phyloP scores from a whole-genome alignment of 1,140 invertebrate genomes.

The Mizuhopecten yessoensis region DNA sequence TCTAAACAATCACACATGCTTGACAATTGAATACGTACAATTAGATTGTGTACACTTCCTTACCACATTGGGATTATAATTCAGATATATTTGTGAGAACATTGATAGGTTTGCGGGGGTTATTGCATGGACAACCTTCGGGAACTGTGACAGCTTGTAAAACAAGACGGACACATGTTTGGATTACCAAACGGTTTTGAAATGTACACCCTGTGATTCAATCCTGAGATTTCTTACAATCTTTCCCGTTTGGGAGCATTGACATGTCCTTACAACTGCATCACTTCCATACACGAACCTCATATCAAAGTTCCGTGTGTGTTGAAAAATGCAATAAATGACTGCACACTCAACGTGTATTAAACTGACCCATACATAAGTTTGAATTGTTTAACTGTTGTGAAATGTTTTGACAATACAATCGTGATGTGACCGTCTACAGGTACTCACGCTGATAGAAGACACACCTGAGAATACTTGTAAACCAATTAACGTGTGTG shows the following conservation, averaged over 20 bases:
- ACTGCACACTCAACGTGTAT: not conserved
- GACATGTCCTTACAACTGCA: not conserved
- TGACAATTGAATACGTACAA: not conserved
- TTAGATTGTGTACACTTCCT: slow-evolving; percentile 28
- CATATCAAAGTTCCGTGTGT: not conserved
- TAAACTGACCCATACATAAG: not conserved
- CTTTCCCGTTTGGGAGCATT: not conserved
- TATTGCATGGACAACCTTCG: not conserved
- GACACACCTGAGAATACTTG: not conserved
- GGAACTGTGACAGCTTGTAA: not conserved
- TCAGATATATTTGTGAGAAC: not conserved
- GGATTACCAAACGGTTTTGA: not conserved
- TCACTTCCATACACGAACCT: not conserved
- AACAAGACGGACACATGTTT: not conserved
- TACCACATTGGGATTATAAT: not conserved
- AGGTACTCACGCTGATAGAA: not conserved
- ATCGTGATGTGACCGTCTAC: not conserved
- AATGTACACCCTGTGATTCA: not conserved
- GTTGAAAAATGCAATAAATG: slow-evolving; percentile 8
- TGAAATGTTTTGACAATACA: slow-evolving; percentile 16
- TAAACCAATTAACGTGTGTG: not conserved
- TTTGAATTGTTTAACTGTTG: not conserved
- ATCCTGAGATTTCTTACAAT: not conserved
- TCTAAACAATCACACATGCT: slow-evolving; percentile 31
- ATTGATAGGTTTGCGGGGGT: not conserved